Evolutionary conservation across 2,888 invertebrate species (phyloP).

Genomic region (Ditula angustiorana): DNA sequence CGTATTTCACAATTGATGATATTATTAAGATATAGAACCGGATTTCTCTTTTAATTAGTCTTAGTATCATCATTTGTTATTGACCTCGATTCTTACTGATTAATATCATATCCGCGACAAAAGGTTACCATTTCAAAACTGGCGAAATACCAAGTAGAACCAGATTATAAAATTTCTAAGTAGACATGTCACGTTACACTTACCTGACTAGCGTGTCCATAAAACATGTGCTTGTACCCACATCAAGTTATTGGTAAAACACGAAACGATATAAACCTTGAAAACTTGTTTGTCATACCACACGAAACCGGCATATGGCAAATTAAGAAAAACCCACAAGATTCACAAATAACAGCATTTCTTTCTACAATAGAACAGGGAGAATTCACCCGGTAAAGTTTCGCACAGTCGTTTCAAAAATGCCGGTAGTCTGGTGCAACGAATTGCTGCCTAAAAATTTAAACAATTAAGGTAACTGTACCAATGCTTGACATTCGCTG

Average conservation of each 20-base stretch:
- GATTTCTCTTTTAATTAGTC: neutral
- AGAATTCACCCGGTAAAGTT: neutral
- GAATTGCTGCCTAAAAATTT: neutral
- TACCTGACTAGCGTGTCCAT: conserved; percentile 13
- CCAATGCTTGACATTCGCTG: too few relatives aligned
- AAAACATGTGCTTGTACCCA: conserved; percentile 9
- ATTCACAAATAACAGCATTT: neutral
- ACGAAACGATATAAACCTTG: conserved; percentile 50
- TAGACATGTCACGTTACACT: neutral
- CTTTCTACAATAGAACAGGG: neutral
- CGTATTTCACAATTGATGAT: neutral
- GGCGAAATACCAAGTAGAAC: conserved; percentile 40
- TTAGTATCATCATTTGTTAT: conserved; percentile 15
- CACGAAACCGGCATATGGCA: conserved; percentile 43
- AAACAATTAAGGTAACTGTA: neutral
- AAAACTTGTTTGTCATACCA: conserved; percentile 52
- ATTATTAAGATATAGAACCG: conserved; percentile 7
- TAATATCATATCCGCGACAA: conserved; percentile 35
- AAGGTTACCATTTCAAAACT: conserved; percentile 43
- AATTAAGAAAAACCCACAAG: conserved; percentile 38
- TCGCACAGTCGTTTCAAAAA: conserved; percentile 4
- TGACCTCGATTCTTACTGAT: conserved; percentile 26
- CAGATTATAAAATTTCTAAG: neutral
- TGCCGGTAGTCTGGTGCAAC: conserved; percentile 1
- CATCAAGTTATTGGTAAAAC: conserved; percentile 31